These are phyloP conservation scores for Dicycla oo DNA, from an alignment of 2,888 invertebrate genomes.

Conservation along the genomic window DNA sequence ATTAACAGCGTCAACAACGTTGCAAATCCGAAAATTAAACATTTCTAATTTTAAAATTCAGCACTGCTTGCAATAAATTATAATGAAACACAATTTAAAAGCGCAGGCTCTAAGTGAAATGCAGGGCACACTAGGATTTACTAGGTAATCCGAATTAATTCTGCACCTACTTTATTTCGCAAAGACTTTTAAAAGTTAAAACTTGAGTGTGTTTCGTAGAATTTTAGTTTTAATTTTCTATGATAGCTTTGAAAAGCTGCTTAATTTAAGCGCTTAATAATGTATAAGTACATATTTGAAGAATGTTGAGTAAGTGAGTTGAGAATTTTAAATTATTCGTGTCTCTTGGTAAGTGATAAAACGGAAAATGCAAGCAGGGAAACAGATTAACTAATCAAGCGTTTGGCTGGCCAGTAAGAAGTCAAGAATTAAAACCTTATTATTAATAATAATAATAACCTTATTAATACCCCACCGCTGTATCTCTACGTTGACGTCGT, in stretches of 20 bases:
- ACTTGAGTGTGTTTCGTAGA: slow-evolving; percentile 32
- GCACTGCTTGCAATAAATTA: slow-evolving; percentile 6
- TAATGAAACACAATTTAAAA: slow-evolving; percentile 45
- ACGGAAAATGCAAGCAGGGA: neutral
- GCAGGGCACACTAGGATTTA: slow-evolving; percentile 54
- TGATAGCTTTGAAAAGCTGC: slow-evolving; percentile 11
- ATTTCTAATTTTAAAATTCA: neutral
- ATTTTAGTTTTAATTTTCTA: slow-evolving; percentile 43
- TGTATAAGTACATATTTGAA: neutral
- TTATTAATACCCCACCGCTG: no score
- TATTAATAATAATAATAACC: no score
- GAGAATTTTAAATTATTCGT: neutral
- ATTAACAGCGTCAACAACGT: neutral
- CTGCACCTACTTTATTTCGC: slow-evolving; percentile 32
- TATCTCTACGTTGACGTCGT: no score
- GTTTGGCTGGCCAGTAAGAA: no score
- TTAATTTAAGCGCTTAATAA: slow-evolving; percentile 12
- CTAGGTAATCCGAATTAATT: slow-evolving; percentile 62
- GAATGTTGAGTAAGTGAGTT: slow-evolving; percentile 1
- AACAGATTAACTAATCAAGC: neutral
- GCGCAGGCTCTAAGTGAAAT: slow-evolving; percentile 42
- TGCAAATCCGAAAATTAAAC: neutral
- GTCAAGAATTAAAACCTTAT: no score
- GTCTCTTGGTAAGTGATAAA: slow-evolving; percentile 4
- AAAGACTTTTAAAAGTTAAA: slow-evolving; percentile 25